Conservation (phyloP, 2,888 invertebrate species). For the Drosophila monieri region DNA sequence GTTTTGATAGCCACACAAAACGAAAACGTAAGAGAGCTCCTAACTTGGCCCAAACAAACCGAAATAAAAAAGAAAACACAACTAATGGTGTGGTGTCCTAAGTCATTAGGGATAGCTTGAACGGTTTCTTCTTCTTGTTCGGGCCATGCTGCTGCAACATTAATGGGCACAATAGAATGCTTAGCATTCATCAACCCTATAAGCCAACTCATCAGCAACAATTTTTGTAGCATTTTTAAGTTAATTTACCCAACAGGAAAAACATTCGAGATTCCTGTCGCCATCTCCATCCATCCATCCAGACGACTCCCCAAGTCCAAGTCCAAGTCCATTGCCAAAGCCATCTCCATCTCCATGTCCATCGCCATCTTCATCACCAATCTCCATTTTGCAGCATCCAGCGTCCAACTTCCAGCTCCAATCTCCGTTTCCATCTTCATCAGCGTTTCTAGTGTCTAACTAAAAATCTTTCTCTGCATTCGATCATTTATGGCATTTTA, state of each 20-base stretch:
- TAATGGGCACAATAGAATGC: conserved; percentile 64
- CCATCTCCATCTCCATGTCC: conserved; percentile 13
- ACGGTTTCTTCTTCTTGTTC: conserved; percentile 7
- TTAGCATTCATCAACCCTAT: conserved; percentile 69
- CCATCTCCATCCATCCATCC: conserved; percentile 16
- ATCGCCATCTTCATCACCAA: conserved; percentile 10
- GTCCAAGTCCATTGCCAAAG: background rate
- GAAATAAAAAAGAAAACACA: conserved; percentile 2
- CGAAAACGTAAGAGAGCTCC: background rate
- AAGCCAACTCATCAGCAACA: conserved; percentile 74
- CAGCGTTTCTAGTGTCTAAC: conserved; percentile 53
- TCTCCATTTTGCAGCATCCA: conserved; percentile 1
- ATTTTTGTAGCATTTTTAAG: conserved; percentile 82
- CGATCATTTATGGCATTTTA: conserved; percentile 83
- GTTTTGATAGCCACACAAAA: conserved; percentile 38
- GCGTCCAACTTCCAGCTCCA: conserved; percentile 5
- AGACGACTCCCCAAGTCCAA: conserved; percentile 2
- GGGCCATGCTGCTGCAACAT: conserved; percentile 51
- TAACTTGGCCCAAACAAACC: conserved; percentile 35
- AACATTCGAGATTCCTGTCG: conserved; percentile 77
- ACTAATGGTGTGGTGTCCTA: conserved; percentile 42
- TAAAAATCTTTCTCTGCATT: conserved; percentile 74
- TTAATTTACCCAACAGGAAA: conserved; percentile 80
- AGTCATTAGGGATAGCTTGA: conserved; percentile 45
- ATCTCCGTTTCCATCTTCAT: conserved; percentile 40